Base-by-base conservation (phyloP, 2,888 invertebrate species). In the Ecdyonurus torrentis region DNA sequence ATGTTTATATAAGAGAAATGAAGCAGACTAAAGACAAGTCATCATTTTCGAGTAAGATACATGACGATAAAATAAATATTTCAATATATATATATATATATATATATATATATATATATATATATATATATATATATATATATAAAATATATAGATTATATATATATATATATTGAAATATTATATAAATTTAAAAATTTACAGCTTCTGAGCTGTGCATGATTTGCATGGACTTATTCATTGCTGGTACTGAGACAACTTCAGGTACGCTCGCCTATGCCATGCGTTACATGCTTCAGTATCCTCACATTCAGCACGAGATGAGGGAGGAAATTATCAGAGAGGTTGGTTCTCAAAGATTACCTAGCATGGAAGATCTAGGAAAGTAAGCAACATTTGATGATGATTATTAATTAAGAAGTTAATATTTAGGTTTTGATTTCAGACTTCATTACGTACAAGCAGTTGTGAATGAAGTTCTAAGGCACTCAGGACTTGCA, bases 301-400 rank as follows among this genome's bases (percentile, higher is more conserved):
- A 81, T 68, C 84, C 84, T 0, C 77, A 79, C 59, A 70, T 83
- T 0, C 77, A 80, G 67, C 75, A 76, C 19, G 80, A 78, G 67
- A 75, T 84, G 0, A 84, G 84, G 67, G 72, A 75, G 15, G 85
- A 86, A 70, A 79, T 86, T 58, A 83, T 85, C 67, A 71, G 76
- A 1, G 80, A 84, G 1, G 79, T 86, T 2, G 85, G 85, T 2
- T 74, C 74, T 25, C 79, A 79, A 58, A 77, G 85, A 3, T 67
- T 81, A 19, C 83, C 84, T 0, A 80, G 72, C 0, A 73, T 84
- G 59, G 81, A 83, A 60, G 85, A 86, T 69, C 78, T 84, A 52
- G 72, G 73, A 62, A 73, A 77, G 81, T 81, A 71, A 67, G 72
- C n/a, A n/a, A n/a, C n/a, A n/a, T n/a, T n/a, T n/a, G n/a, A n/a